phyloP scores from a whole-genome alignment of 2,113 vertebrate species.

The Ia io region DNA sequence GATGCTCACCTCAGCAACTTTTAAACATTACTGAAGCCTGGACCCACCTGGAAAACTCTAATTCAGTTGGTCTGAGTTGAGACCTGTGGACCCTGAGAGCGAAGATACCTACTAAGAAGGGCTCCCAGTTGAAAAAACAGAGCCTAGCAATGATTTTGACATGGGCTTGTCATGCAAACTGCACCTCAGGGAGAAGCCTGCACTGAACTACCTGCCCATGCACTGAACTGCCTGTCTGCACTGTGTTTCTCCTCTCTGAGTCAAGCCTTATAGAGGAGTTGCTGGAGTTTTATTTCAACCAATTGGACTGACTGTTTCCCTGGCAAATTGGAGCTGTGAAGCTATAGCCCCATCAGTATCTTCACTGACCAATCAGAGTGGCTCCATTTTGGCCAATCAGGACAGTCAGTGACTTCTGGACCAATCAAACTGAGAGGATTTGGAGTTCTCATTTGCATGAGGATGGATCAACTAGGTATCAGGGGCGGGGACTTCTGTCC shows the following conservation, averaged over 20 bases:
- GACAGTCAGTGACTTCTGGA: background rate
- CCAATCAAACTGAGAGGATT: background rate
- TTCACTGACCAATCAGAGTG: background rate
- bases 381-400: background rate
- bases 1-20: background rate
- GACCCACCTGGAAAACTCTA: too few species aligned
- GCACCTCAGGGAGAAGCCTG: background rate
- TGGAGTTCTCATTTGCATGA: background rate
- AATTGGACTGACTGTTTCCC: background rate
- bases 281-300: background rate
- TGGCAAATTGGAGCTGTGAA: background rate
- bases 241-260: background rate
- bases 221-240: background rate
- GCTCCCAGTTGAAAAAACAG: background rate
- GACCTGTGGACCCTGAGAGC: background rate
- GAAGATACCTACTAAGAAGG: background rate
- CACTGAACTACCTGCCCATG: background rate
- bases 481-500: background rate
- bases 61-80: background rate
- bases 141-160: background rate
- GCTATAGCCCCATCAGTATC: background rate
- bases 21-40: background rate
- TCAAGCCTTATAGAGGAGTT: background rate
- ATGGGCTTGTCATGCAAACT: background rate
- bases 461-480: background rate